These are phyloP conservation scores for Hydropotes inermis DNA, from an alignment of 2,113 vertebrate species.

Conservation along the genomic window DNA sequence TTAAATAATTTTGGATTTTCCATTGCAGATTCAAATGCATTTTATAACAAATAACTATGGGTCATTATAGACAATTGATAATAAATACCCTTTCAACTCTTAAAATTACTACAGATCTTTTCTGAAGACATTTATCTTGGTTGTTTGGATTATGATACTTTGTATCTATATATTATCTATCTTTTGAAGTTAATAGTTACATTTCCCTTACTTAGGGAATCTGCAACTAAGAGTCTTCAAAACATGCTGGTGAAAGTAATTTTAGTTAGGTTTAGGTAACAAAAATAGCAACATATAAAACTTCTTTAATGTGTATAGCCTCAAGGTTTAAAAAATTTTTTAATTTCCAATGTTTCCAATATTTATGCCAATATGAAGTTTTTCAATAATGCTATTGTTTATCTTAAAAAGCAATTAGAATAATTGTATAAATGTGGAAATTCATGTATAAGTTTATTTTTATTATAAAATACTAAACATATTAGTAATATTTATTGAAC, in stretches of 20 bases:
- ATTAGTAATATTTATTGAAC: neutral
- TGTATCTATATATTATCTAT: neutral
- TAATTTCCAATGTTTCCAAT: neutral
- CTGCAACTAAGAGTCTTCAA: neutral
- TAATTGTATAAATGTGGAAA: neutral
- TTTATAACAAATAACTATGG: neutral
- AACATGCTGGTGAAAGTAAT: neutral
- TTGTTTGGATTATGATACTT: neutral
- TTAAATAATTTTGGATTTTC: conserved; percentile 19
- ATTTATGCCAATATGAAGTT: neutral
- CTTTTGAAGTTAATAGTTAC: neutral
- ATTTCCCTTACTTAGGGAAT: neutral
- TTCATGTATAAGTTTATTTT: neutral
- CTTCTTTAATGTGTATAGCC: neutral
- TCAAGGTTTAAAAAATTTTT: neutral
- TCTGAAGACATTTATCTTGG: conserved; percentile 23
- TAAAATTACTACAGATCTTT: neutral
- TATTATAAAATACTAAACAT: neutral
- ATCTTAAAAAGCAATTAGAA: neutral
- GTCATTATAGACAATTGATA: conserved; percentile 18
- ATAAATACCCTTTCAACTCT: neutral
- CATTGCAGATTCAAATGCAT: neutral
- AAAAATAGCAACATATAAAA: neutral
- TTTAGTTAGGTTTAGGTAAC: neutral
- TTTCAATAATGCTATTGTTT: neutral